Percentiles rank a stretch among this genome's conserved stretches.
Evolutionary conservation across 2,797 vertebrate genomes (phyloP).

Genomic region (Pogonophryne albipinna): DNA sequence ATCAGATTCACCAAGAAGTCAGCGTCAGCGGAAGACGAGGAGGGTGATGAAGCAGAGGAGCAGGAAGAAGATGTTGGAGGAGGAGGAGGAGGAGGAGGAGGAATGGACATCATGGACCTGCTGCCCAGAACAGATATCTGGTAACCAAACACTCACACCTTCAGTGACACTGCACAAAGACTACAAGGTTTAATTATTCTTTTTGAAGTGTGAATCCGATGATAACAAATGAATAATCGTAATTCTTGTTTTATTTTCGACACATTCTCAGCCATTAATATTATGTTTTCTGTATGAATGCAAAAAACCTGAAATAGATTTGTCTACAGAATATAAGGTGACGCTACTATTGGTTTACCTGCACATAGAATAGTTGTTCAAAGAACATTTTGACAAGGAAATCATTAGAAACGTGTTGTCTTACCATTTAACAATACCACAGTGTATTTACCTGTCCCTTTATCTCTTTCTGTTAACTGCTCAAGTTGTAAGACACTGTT

Average conservation of each 20-base stretch:
- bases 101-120: slow-evolving; percentile 92
- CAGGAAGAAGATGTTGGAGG: slow-evolving; percentile 85
- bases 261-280: no score
- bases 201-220: not conserved
- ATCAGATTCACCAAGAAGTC: slow-evolving; percentile 84
- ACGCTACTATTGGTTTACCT: not conserved
- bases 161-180: no score
- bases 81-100: slow-evolving; percentile 73
- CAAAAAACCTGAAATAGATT: no score
- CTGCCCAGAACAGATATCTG: slow-evolving; percentile 94
- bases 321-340: not conserved
- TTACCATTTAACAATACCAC: not conserved
- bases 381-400: not conserved
- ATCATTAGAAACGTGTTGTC: not conserved
- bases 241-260: not conserved
- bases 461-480: not conserved
- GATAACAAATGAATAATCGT: not conserved
- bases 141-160: slow-evolving; percentile 68
- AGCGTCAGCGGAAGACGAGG: slow-evolving; percentile 72
- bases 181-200: not conserved
- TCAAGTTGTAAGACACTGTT: not conserved
- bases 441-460: no score
- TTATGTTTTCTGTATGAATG: no score
- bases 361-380: not conserved
- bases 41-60: slow-evolving; percentile 75